Base-by-base conservation (phyloP, 1,140 invertebrate species). In the Coptotermes formosanus region DNA sequence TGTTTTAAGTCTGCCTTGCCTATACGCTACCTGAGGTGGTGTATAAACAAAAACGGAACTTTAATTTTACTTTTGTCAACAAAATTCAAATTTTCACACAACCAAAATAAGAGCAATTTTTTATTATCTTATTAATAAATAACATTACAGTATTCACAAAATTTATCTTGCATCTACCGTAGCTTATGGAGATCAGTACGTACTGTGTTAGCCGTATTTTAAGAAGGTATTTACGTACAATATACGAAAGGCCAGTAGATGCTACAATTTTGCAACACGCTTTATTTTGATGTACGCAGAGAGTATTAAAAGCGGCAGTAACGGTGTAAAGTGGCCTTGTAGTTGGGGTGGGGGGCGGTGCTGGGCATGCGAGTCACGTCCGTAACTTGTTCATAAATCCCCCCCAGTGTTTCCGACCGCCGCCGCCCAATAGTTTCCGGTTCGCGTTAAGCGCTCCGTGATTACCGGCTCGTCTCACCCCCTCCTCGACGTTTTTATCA, bases 301-400 rank as follows among this genome's bases (percentile, higher is more conserved):
- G 52, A 55, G 14, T 55, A 55, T 55, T 55, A 55, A 55, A 21
- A 55, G 64, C 64, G 7, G 11, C n/a, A 30, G 64, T 0, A 8
- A n/a, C 25, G 25, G 64, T 75, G 64, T 30, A 75, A 75, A 75
- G 64, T 75, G 64, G 64, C 64, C 64, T 30, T 75, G 64, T 75
- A 75, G 64, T 75, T 8, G 25, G 25, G 14, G 64, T 12, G n/a
- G 8, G 25, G 64, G 64, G 64, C 64, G 16, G 64, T 30, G 25
- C 25, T 30, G 64, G 25, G 64, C n/a, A 75, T n/a, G 64, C 64
- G 14, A 75, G 64, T 75, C 64, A 75, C 64, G 64, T 75, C 64
- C 64, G 64, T 75, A 75, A 75, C 64, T 75, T 75, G 64, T 75
- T 75, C 64, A 75, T 75, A 75, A 75, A 75, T 75, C 64, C 64